Percentiles rank a stretch among this genome's conserved stretches.
These are phyloP conservation scores for Drosophila meridiana DNA, from an alignment of 2,888 invertebrate species.

Conservation along the genomic window DNA sequence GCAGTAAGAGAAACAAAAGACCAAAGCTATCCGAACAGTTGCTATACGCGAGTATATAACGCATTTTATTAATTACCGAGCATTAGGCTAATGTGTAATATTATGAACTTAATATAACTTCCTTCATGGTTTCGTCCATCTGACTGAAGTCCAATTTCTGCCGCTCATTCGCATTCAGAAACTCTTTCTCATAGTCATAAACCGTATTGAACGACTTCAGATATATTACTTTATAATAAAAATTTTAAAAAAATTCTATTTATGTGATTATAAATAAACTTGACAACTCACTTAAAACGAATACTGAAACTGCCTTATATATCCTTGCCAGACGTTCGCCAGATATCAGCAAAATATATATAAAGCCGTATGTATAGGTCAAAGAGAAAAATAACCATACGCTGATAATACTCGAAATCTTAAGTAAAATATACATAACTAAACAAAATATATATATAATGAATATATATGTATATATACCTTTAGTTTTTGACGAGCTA, in stretches of 20 bases:
- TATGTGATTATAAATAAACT: background rate
- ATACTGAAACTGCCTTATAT: background rate
- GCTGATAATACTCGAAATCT: background rate
- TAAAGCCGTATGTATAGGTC: background rate
- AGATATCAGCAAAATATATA: background rate
- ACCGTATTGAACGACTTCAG: background rate
- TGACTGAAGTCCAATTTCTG: background rate
- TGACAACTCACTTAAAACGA: background rate
- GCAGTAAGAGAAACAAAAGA: background rate
- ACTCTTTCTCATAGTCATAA: slow-evolving; percentile 3
- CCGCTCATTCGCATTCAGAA: background rate
- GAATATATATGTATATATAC: background rate
- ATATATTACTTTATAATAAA: background rate
- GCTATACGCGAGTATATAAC: too few relatives aligned
- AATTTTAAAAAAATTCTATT: too few relatives aligned
- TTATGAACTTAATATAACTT: background rate
- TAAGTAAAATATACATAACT: background rate
- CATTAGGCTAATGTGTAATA: background rate
- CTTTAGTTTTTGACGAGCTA: background rate
- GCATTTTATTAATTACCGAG: slow-evolving; percentile 1
- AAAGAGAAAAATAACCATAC: background rate
- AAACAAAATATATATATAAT: background rate
- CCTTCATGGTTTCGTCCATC: background rate
- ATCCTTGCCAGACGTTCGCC: background rate
- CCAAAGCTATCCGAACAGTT: background rate